Evolutionary conservation across 2,797 vertebrate species (phyloP), one percentile per base, ranked within the genome.

Genomic region (Aldrovandia affinis): DNA sequence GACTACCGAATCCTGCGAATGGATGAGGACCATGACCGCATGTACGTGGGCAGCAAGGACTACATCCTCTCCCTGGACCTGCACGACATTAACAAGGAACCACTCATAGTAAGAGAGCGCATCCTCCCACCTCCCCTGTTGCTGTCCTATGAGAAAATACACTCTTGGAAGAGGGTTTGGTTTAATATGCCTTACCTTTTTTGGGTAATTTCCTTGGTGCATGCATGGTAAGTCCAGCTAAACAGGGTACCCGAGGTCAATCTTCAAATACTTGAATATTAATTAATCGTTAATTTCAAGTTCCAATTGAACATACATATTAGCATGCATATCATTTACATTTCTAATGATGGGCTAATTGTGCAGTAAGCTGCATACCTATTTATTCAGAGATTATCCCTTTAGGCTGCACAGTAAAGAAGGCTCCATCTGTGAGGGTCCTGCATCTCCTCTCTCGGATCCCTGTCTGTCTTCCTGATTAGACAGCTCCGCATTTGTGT

Each of bases 11-110:
- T 99, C 92, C 95, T 99, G 81, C 96, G 97, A 83, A 99, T 99
- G 95, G 98, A 99, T 1, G 98, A 99, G 90, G 98, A 99, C 94
- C 98, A 99, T 0, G 98, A 99, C 93, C 98, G 98, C 90, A 99
- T 99, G 98, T 99, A 99, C 0, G 97, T 99, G 93, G 98, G 98
- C 91, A 98, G 98, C 97, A 99, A 99, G 93, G 98, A 99, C 94
- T 99, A 98, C 0, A 95, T 99, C 90, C 96, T 99, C 65, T 99
- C 98, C 0, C 92, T 99, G 94, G 98, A 99, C 89, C 96, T 99
- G 84, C 98, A 99, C 0, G 98, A 99, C 95, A 99, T 99, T 96
- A 99, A 99, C 95, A 97, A 98, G 81, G 98, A 99, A 92, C 98
- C 98, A 2, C 97, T 99, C 90, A 99, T 99, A 28, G 98, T 99